Evolutionary conservation across 2,797 vertebrate species (phyloP), one percentile per base, ranked within the genome.

Genomic region (Tympanoctomys barrerae): DNA sequence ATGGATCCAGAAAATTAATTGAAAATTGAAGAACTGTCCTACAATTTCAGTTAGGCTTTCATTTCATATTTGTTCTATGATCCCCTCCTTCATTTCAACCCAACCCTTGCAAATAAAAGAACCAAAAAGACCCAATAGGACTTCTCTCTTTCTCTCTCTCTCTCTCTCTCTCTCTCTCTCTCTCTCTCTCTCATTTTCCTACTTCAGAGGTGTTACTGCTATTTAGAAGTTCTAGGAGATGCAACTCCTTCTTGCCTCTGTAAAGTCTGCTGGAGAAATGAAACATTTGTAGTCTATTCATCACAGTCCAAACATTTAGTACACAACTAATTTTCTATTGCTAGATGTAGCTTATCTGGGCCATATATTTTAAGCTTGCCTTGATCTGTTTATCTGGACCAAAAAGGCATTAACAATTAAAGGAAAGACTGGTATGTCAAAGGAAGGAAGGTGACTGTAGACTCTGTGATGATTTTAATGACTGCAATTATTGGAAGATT

Each of bases 381-480:
- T 95, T 86, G 88, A 94, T 98, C 97, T 98, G 97, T 98, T 98
- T 98, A 86, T 98, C 97, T 97, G 96, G 96, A 96, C 96, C 98
- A 97, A 98, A 98, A 98, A 96, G 94, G 97, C 87, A 97, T 94
- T 97, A 97, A 97, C 98, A 98, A 97, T 98, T 98, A 98, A 94
- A 97, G 96, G 96, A 97, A 98, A 98, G 97, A 96, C 95, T 97
- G 73, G 98, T 98, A 86, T 97, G 98, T 98, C 98, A 98, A 96
- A 98, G 97, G 98, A 98, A 97, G 97, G 98, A 98, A 98, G 98
- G 98, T 98, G 98, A 97, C 98, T 98, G 98, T 97, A 98, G 98
- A 96, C 97, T 95, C 96, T 96, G 83, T 98, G 98, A 98, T 98
- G 98, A 98, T 98, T 99, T 99, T 99, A 99, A 99, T 99, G 98